phyloP scores from a whole-genome alignment of 2,797 vertebrate species.

The Gambelia wislizenii region DNA sequence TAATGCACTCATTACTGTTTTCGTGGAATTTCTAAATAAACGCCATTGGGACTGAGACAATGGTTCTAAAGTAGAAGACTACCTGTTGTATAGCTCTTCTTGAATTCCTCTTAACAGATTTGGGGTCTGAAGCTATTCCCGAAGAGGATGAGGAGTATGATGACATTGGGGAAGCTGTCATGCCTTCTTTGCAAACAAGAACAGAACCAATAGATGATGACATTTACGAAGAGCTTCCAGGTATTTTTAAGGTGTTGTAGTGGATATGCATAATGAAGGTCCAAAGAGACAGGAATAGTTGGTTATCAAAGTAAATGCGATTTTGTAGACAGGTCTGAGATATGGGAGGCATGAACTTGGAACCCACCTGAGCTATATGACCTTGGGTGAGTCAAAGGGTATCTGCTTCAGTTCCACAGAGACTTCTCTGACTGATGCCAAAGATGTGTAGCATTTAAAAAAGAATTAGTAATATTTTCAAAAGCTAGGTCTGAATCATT shows the following conservation, averaged over 20 bases:
- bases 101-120: slow-evolving; percentile 77
- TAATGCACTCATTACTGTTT: not conserved
- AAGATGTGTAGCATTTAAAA: slow-evolving; percentile 51
- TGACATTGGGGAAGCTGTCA: slow-evolving; percentile 74
- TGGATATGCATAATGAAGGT: slow-evolving; percentile 4
- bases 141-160: slow-evolving; percentile 91
- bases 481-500: slow-evolving; percentile 32
- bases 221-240: slow-evolving; percentile 96
- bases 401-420: not conserved
- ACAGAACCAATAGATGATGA: slow-evolving; percentile 82
- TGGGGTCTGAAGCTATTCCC: slow-evolving; percentile 86
- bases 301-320: not conserved
- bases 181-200: slow-evolving; percentile 9
- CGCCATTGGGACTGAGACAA: not conserved
- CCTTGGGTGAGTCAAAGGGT: not conserved
- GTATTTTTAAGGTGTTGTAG: slow-evolving; percentile 73
- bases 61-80: not conserved
- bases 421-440: not conserved
- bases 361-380: not conserved
- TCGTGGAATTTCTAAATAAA: not conserved
- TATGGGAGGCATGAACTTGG: not conserved
- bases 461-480: slow-evolving; percentile 21
- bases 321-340: not conserved
- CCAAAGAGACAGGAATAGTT: not conserved
- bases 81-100: slow-evolving; percentile 24